Conservation (phyloP, 2,888 invertebrate genomes). For the Lasioglossum marginatum region DNA sequence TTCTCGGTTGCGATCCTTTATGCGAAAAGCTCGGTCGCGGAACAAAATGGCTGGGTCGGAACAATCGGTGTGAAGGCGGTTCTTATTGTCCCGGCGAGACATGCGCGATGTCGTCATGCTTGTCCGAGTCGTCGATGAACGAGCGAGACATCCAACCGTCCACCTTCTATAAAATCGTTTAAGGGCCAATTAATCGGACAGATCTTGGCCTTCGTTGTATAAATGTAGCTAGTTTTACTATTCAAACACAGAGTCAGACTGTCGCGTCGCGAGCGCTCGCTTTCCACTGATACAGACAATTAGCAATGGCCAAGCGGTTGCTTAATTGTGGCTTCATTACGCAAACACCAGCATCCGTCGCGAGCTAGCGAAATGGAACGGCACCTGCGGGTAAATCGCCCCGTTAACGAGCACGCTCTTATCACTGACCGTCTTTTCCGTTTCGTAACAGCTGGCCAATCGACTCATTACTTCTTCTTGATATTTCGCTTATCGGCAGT, state of each 20-base stretch:
- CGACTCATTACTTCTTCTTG: not conserved
- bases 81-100: constrained; percentile 57
- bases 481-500: not conserved
- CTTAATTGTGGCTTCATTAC: constrained; percentile 41
- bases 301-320: constrained; percentile 15
- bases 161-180: not conserved
- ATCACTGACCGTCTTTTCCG: not conserved
- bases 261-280: not conserved
- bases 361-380: constrained; percentile 4
- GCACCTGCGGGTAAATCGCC: constrained; percentile 37
- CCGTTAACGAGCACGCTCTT: not conserved
- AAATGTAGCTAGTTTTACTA: no score
- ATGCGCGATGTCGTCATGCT: constrained; percentile 50
- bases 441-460: not conserved
- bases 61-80: constrained; percentile 63
- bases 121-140: constrained; percentile 31
- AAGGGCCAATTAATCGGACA: not conserved
- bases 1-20: constrained; percentile 48
- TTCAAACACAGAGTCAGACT: no score
- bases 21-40: constrained; percentile 45
- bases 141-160: constrained; percentile 19
- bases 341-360: constrained; percentile 35
- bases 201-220: not conserved
- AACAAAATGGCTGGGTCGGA: not conserved
- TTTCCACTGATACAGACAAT: constrained; percentile 31